Conservation (phyloP, 2,888 invertebrate species). For the Drosophila helvetica region DNA sequence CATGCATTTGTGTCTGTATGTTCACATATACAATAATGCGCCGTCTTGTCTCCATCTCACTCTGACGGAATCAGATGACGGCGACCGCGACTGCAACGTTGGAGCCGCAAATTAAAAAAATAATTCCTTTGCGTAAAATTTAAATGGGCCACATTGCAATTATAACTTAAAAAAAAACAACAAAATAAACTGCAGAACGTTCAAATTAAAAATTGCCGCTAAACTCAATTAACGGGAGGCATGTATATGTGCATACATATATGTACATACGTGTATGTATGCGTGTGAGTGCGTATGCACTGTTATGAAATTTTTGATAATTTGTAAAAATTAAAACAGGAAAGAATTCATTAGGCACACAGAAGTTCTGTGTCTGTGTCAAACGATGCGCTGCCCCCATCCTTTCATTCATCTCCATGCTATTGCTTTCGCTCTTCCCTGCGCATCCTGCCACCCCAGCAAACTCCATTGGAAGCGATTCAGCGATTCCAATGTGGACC, state of each 20-base stretch:
- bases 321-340: conserved; percentile 55
- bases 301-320: conserved; percentile 49
- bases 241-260: neutral
- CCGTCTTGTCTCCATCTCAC: conserved; percentile 13
- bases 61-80: conserved; percentile 23
- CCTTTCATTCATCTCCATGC: neutral
- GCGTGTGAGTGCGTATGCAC: conserved; percentile 32
- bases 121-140: conserved; percentile 64
- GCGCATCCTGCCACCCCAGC: neutral
- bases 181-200: conserved; percentile 59
- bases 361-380: conserved; percentile 56
- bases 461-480: neutral
- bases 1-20: neutral
- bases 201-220: conserved; percentile 70
- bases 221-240: conserved; percentile 69
- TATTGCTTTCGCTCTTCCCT: conserved; percentile 1
- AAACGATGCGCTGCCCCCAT: conserved; percentile 61
- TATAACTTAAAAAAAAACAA: conserved; percentile 52
- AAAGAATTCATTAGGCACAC: conserved; percentile 27
- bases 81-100: conserved; percentile 3
- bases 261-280: conserved; percentile 4
- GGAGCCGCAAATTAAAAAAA: conserved; percentile 58
- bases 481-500: neutral
- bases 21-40: conserved; percentile 8
- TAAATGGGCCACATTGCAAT: conserved; percentile 77